Percentiles rank a stretch among this genome's conserved stretches.
These are phyloP conservation scores for Aspidoscelis tigris DNA, from an alignment of 2,113 vertebrate genomes.

Conservation along the genomic window DNA sequence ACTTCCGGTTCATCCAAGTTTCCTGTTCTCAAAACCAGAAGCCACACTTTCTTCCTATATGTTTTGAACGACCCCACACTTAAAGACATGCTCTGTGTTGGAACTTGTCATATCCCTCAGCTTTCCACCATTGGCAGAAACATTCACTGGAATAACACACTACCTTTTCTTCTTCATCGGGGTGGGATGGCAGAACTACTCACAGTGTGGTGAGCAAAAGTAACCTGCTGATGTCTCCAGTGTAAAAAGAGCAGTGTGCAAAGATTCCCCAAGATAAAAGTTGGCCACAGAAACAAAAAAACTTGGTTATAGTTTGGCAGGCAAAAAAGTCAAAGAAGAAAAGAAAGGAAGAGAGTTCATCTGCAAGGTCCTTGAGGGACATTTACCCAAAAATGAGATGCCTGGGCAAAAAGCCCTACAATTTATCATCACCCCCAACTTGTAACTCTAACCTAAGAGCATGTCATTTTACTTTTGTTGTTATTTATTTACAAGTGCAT, in stretches of 20 bases:
- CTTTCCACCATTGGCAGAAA: background rate
- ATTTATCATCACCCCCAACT: conserved; percentile 74
- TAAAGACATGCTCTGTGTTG: background rate
- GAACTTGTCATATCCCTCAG: background rate
- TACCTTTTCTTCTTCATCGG: background rate
- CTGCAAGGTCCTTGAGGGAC: background rate
- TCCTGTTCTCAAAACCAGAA: too few relatives aligned
- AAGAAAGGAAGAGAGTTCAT: background rate
- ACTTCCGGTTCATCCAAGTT: too few relatives aligned
- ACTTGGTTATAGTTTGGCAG: background rate
- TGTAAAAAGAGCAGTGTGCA: background rate
- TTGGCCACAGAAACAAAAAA: conserved; percentile 11
- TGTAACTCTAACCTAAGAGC: conserved; percentile 80
- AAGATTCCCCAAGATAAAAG: background rate
- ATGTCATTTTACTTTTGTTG: conserved; percentile 79
- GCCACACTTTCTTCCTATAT: too few relatives aligned
- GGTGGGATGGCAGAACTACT: background rate
- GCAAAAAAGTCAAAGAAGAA: accelerated
- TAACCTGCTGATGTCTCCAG: background rate
- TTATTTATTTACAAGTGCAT: conserved; percentile 86
- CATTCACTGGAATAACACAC: background rate
- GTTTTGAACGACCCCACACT: too few relatives aligned
- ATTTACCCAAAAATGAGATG: conserved; percentile 52
- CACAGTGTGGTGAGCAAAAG: background rate
- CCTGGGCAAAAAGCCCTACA: conserved; percentile 54